Percentiles rank a stretch among this genome's conserved stretches.
Conservation (phyloP, 2,113 vertebrate species). For the Percopsis transmontana region DNA sequence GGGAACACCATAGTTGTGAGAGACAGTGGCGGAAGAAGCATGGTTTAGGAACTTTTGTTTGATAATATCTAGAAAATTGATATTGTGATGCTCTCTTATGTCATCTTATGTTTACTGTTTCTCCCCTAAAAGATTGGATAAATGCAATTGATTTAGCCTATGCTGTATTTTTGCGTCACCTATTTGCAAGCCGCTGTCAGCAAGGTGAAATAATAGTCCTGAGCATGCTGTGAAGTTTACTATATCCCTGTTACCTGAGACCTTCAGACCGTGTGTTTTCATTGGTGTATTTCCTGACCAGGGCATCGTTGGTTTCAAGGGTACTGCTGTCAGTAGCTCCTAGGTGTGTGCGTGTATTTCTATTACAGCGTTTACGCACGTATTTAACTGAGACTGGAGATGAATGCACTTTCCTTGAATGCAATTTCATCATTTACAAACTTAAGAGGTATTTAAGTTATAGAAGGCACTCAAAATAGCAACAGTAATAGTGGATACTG, state of each 20-base stretch:
- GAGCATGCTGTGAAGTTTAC: slow-evolving; percentile 40
- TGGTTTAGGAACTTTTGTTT: too few relatives aligned
- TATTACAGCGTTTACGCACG: slow-evolving; percentile 1
- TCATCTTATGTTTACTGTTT: background rate
- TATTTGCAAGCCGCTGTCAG: background rate
- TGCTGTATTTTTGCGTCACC: background rate
- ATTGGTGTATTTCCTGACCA: slow-evolving; percentile 21
- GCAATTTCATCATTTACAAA: background rate
- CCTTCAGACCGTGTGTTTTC: background rate
- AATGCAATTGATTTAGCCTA: background rate
- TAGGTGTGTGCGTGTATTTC: background rate
- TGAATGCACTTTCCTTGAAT: slow-evolving; percentile 28
- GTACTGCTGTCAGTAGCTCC: background rate
- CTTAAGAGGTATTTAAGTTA: background rate
- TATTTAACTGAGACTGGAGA: slow-evolving; percentile 17
- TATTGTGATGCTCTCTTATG: too few relatives aligned
- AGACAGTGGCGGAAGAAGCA: too few relatives aligned
- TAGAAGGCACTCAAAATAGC: background rate
- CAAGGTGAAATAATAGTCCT: slow-evolving; percentile 8
- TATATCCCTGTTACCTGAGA: slow-evolving; percentile 12
- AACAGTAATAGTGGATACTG: too few relatives aligned
- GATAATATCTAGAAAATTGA: too few relatives aligned
- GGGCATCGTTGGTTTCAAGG: slow-evolving; percentile 13
- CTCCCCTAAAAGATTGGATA: background rate
- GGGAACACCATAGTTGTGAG: too few relatives aligned